These are phyloP conservation scores for Siderastrea siderea DNA, from an alignment of 92 coral and sea anemone genomes.

Conservation along the genomic window DNA sequence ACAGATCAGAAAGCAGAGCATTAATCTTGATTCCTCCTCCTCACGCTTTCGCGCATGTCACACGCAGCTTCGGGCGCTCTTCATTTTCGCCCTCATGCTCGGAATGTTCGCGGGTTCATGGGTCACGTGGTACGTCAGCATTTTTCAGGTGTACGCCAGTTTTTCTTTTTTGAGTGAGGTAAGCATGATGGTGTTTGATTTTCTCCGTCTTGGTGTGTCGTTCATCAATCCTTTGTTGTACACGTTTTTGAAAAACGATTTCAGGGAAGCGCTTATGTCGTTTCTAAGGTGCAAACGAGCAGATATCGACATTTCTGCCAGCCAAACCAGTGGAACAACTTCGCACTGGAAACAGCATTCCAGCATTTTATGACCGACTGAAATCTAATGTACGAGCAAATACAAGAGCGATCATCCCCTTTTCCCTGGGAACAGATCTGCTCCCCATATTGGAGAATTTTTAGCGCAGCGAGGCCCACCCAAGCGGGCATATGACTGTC, in stretches of 20 bases:
- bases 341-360: neutral
- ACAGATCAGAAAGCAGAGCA: slow-evolving; percentile 73
- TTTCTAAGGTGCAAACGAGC: slow-evolving; percentile 2
- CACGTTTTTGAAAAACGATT: slow-evolving; percentile 88
- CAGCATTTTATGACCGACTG: neutral
- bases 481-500: too few species aligned
- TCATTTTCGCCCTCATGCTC: slow-evolving; percentile 87
- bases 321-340: slow-evolving; percentile 12
- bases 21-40: slow-evolving; percentile 56
- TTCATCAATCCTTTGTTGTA: slow-evolving; percentile 88
- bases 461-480: too few species aligned
- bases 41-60: slow-evolving; percentile 44
- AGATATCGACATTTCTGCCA: neutral
- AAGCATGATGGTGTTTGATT: slow-evolving; percentile 74
- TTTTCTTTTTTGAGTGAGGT: slow-evolving; percentile 46
- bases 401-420: too few species aligned
- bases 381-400: too few species aligned
- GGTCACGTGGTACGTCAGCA: slow-evolving; percentile 85
- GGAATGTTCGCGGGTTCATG: slow-evolving; percentile 88
- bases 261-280: slow-evolving; percentile 67
- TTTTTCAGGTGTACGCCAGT: slow-evolving; percentile 62
- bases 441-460: too few species aligned
- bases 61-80: slow-evolving; percentile 84
- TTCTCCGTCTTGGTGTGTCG: slow-evolving; percentile 81
- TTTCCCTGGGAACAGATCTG: too few species aligned